phyloP scores from a whole-genome alignment of 2,113 vertebrate species.

The Corythornis vintsioides region DNA sequence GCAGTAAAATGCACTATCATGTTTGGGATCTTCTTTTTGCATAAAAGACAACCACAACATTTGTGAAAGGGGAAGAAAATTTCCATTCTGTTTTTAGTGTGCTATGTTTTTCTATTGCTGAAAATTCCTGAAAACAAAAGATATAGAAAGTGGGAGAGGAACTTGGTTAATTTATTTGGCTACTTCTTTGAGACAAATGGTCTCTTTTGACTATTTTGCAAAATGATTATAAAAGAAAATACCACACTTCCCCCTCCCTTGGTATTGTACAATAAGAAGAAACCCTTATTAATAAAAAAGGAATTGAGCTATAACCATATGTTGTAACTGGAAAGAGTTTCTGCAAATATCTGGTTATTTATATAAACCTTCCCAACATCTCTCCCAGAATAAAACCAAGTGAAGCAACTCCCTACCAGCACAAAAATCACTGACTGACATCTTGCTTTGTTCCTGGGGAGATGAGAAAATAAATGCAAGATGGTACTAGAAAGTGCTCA shows the following conservation, averaged over 20 bases:
- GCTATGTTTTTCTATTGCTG: constrained; percentile 24
- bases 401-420: neutral
- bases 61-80: constrained; percentile 49
- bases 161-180: constrained; percentile 31
- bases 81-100: constrained; percentile 39
- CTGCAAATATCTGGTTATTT: constrained; percentile 33
- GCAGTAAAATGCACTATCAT: constrained; percentile 13
- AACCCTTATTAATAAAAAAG: neutral
- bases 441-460: neutral
- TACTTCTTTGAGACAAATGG: constrained; percentile 22
- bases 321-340: constrained; percentile 1
- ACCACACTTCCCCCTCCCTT: neutral
- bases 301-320: neutral
- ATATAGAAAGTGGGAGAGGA: constrained; percentile 41
- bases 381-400: neutral
- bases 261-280: constrained; percentile 21
- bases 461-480: neutral
- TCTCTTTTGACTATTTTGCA: neutral
- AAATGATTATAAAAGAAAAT: constrained; percentile 35
- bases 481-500: neutral
- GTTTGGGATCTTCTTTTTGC: constrained; percentile 40
- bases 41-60: neutral
- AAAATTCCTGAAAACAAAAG: constrained; percentile 67
- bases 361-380: neutral
- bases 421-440: neutral